Evolutionary conservation across 2,797 vertebrate genomes (phyloP), one percentile per base, ranked within the genome.

Genomic region (Karalla daura): DNA sequence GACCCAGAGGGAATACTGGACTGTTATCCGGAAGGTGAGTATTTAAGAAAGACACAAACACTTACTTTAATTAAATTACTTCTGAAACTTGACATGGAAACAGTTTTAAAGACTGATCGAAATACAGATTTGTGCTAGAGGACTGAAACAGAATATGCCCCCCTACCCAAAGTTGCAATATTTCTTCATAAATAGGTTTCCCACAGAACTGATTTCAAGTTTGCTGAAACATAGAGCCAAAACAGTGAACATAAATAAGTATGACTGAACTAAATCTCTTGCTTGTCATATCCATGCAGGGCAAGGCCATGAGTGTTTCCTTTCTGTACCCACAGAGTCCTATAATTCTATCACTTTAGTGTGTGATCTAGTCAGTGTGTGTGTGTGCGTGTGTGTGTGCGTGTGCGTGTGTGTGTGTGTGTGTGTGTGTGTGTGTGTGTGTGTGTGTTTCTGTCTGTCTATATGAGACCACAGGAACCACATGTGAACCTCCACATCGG

Each of bases 11-110:
- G 96, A 64, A 89, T 93, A 72, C 92, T 97, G 4, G 93, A 97
- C 81, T 99, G 98, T 87, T 94, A 92, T 80, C 91, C 94, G 51
- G 96, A 97, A 95, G 97, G 98, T 99, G 89, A 92, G 74, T 64
- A 46, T 37, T 24, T 60, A 8, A 35, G 5, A 32, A 23, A 45
- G 15, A 51, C 5, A 50, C 5, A 41, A 2, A 33, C 13, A 46
- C 18, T n/a, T n/a, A n/a, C n/a, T n/a, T n/a, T n/a, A n/a, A n/a
- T n/a, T n/a, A n/a, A n/a, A n/a, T n/a, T n/a, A n/a, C n/a, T n/a
- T n/a, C n/a, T n/a, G n/a, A n/a, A n/a, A n/a, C n/a, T n/a, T n/a
- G n/a, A n/a, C n/a, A n/a, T 56, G 7, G 9, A 45, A 37, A 49
- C 5, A 33, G 24, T 47, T 54, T 39, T n/a, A 52, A 63, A 54